A percentile compares a stretch with the other conserved stretches of the same genome.
phyloP scores from a whole-genome alignment of 1,140 invertebrate species.

The Papilio machaon region DNA sequence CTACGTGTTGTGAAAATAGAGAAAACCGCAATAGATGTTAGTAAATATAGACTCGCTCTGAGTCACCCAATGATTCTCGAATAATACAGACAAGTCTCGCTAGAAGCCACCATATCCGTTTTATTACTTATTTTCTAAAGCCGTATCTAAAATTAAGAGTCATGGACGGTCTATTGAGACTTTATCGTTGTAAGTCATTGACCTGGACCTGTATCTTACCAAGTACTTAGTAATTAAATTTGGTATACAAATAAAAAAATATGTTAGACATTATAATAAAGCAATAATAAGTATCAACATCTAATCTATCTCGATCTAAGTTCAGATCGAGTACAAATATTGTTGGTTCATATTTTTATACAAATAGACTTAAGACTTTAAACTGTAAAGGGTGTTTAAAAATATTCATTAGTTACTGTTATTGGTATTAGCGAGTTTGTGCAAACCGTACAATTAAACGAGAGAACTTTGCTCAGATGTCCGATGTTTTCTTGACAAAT shows the following conservation, averaged over 20 bases:
- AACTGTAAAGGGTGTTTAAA: background rate
- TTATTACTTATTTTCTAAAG: slow-evolving; percentile 30
- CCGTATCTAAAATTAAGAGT: slow-evolving; percentile 29
- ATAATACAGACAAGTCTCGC: slow-evolving; percentile 30
- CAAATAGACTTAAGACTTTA: too few relatives aligned
- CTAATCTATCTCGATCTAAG: background rate
- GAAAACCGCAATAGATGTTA: slow-evolving; percentile 1
- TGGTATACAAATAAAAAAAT: background rate
- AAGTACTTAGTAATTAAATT: background rate
- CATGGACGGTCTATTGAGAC: slow-evolving; percentile 23
- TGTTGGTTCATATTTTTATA: too few relatives aligned
- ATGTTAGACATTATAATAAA: background rate
- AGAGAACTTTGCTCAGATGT: background rate
- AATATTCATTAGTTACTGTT: background rate
- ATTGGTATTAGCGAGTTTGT: background rate
- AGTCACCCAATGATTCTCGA: slow-evolving; percentile 26
- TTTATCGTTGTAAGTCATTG: slow-evolving; percentile 13
- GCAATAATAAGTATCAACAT: background rate
- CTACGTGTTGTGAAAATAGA: slow-evolving; percentile 6
- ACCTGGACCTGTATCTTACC: background rate
- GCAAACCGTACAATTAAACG: background rate
- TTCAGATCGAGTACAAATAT: background rate
- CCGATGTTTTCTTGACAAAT: background rate
- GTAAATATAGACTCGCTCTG: slow-evolving; percentile 30
- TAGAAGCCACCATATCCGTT: slow-evolving; percentile 35